Base-by-base conservation (phyloP, 2,113 vertebrate species). In the Aphelocoma coerulescens region DNA sequence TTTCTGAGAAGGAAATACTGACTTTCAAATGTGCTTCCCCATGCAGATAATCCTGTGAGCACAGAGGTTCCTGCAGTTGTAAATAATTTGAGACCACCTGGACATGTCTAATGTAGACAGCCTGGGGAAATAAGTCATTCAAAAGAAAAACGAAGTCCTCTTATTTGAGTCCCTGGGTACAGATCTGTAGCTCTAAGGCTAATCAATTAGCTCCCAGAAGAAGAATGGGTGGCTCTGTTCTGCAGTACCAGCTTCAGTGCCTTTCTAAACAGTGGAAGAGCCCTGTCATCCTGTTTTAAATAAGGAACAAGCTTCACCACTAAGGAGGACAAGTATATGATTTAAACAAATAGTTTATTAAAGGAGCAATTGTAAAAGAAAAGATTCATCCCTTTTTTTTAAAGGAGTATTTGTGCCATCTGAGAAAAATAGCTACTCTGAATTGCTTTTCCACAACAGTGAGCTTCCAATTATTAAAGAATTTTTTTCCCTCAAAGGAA, bases 1-100 rank as follows among this genome's bases (percentile, higher is more conserved):
- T 96, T 96, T 89, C 93, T 79, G 84, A 89, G 86, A 91, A 95
- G 83, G 68, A 91, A 95, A 88, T 66, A 65, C 59, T 61, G 68
- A 59, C 79, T 93, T 91, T 78, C 24, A 88, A 89, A 84, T 94
- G 66, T 92, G 88, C 57, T 91, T 96, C 77, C 77, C 73, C 80
- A 85, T 91, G 80, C 69, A 97, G 93, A 94, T 95, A 96, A 97
- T 96, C 80, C 80, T 78, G 66, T 94, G 76, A 91, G 93, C 87
- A 88, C 88, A 92, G 85, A 93, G 83, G 44, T 91, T 94, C 69
- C 88, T 93, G 88, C 73, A 88, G 91, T 93, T 96, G 88, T 91
- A 96, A 95, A 96, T 93, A 93, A 96, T 87, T 89, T 93, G 89
- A 82, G 93, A 94, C 94, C 96, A 96, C 95, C 91, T 96, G 93